Evolutionary conservation across 2,888 invertebrate genomes (phyloP).

Genomic region (Ptychoptera contaminata): DNA sequence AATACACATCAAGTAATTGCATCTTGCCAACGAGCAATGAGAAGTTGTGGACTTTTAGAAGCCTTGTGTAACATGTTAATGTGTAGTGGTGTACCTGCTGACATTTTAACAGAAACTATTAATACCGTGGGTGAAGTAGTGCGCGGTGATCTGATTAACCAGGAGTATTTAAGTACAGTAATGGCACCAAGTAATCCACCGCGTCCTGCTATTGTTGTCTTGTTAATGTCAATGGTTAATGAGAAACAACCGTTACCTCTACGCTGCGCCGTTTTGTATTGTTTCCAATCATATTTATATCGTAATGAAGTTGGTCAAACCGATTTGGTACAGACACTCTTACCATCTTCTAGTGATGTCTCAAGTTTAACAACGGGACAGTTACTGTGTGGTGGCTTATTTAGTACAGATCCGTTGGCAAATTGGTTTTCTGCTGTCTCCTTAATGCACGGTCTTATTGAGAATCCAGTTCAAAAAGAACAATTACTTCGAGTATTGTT

Average conservation of each 20-base stretch:
- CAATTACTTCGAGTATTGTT: slow-evolving; percentile 80
- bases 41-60: slow-evolving; percentile 64
- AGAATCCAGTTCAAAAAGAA: slow-evolving; percentile 74
- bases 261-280: slow-evolving; percentile 91
- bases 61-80: slow-evolving; percentile 80
- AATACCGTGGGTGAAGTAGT: slow-evolving; percentile 90
- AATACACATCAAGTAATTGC: slow-evolving; percentile 71
- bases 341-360: slow-evolving; percentile 72
- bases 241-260: slow-evolving; percentile 86
- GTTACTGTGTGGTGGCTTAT: slow-evolving; percentile 81
- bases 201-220: slow-evolving; percentile 81
- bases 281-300: slow-evolving; percentile 90
- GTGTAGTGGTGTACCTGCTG: slow-evolving; percentile 92
- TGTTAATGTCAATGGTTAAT: slow-evolving; percentile 94
- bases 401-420: slow-evolving; percentile 71
- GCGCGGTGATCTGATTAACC: slow-evolving; percentile 70
- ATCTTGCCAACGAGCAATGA: slow-evolving; percentile 80
- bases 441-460: slow-evolving; percentile 75
- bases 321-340: slow-evolving; percentile 75
- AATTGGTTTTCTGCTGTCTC: slow-evolving; percentile 95
- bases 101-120: slow-evolving; percentile 91
- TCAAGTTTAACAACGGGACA: slow-evolving; percentile 66
- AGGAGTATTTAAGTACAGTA: slow-evolving; percentile 78
- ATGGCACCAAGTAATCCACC: slow-evolving; percentile 89
- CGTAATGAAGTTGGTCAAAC: slow-evolving; percentile 83